phyloP scores from a whole-genome alignment of 53 echinoderm and acorn worm species.

The Crossaster papposus region DNA sequence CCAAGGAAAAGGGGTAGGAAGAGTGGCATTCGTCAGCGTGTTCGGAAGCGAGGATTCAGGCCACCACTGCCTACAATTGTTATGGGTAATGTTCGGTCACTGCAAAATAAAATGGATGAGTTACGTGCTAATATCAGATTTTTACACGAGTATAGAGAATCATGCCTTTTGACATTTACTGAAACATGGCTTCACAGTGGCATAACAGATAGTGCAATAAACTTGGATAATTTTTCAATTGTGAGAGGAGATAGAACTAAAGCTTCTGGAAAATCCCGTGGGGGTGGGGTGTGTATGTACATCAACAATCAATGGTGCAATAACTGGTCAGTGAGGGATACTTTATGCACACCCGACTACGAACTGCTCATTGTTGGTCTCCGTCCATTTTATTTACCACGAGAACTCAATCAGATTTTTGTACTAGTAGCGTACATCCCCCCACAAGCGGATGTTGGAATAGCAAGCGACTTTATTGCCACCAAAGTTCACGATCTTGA shows the following conservation, averaged over 20 bases:
- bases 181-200: conserved; percentile 56
- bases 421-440: conserved; percentile 59
- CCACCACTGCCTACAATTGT: conserved; percentile 41
- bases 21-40: conserved; percentile 21
- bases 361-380: conserved; percentile 53
- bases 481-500: conserved; percentile 13
- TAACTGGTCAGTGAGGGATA: conserved; percentile 18
- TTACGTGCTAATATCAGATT: conserved; percentile 13
- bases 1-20: conserved; percentile 59
- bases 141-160: conserved; percentile 33
- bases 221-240: neutral
- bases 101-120: conserved; percentile 66
- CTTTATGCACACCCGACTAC: conserved; percentile 1
- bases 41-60: neutral
- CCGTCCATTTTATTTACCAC: conserved; percentile 64
- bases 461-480: conserved; percentile 55
- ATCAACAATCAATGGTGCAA: conserved; percentile 23
- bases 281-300: conserved; percentile 35
- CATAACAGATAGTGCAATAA: conserved; percentile 40
- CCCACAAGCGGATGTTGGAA: conserved; percentile 47
- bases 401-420: conserved; percentile 69
- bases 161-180: conserved; percentile 51
- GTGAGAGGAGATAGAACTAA: conserved; percentile 47
- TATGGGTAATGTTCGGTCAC: conserved; percentile 63
- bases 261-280: conserved; percentile 28